Percentiles rank a stretch among this genome's conserved stretches.
phyloP scores from a whole-genome alignment of 1,140 invertebrate species.

The Drosophila simulans region DNA sequence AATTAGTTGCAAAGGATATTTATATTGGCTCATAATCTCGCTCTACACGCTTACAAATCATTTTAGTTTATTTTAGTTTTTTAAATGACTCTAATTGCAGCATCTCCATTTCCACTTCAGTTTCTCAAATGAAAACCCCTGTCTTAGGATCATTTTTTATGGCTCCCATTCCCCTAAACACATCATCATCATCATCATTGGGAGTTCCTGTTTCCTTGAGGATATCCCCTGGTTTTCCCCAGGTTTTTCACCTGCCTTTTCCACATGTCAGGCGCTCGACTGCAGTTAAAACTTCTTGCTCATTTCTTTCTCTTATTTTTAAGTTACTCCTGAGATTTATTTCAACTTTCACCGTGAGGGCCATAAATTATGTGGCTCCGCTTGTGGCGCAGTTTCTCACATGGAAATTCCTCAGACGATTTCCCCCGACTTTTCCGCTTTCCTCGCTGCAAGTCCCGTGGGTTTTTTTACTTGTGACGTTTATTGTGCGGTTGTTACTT shows the following conservation, averaged over 20 bases:
- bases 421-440: conserved; percentile 23
- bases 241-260: conserved; percentile 36
- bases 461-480: conserved; percentile 67
- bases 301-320: conserved; percentile 38
- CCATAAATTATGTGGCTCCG: conserved; percentile 70
- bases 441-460: conserved; percentile 40
- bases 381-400: conserved; percentile 48
- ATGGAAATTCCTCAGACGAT: conserved; percentile 66
- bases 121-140: conserved; percentile 3
- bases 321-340: conserved; percentile 72
- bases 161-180: neutral
- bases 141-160: conserved; percentile 32
- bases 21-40: neutral
- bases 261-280: conserved; percentile 52
- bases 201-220: conserved; percentile 46
- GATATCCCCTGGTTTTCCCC: conserved; percentile 26
- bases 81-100: neutral
- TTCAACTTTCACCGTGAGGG: conserved; percentile 78
- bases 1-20: conserved; percentile 45
- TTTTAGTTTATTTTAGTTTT: neutral
- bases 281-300: conserved; percentile 44
- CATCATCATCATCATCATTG: conserved; percentile 37
- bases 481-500: conserved; percentile 77
- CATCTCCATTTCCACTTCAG: conserved; percentile 6
- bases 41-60: neutral